phyloP scores from a whole-genome alignment of 2,797 vertebrate species.

The Danio tinwini region DNA sequence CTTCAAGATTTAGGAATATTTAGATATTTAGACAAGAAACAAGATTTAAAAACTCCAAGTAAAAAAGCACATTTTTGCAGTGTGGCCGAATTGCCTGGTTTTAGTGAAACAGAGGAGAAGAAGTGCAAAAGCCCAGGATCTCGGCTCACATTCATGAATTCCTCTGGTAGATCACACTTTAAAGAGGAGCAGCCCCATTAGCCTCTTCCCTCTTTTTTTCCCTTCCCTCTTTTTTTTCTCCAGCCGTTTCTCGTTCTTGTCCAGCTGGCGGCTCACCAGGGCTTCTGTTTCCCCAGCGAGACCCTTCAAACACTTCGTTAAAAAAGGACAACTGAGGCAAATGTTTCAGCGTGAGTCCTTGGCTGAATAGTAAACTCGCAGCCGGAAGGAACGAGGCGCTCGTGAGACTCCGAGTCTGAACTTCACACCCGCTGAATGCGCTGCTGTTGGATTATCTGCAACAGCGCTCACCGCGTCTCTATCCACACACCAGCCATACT shows the following conservation, averaged over 20 bases:
- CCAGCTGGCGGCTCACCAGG: constrained; percentile 73
- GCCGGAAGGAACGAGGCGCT: constrained; percentile 65
- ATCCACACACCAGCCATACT: neutral
- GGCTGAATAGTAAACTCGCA: constrained; percentile 74
- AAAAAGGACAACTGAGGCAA: constrained; percentile 66
- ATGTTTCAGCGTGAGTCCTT: constrained; percentile 63
- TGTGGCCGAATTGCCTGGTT: neutral
- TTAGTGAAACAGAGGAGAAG: constrained; percentile 36
- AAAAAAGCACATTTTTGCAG: too few relatives aligned
- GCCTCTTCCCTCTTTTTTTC: constrained; percentile 46
- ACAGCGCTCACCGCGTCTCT: constrained; percentile 17
- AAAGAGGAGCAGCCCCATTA: constrained; percentile 72
- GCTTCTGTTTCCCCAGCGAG: constrained; percentile 62
- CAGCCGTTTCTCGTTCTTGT: constrained; percentile 25
- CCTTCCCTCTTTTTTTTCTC: constrained; percentile 34
- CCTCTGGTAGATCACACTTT: constrained; percentile 71
- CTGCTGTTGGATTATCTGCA: constrained; percentile 45
- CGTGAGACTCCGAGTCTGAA: neutral
- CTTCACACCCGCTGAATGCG: constrained; percentile 16
- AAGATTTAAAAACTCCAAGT: too few relatives aligned
- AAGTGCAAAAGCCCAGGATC: constrained; percentile 27
- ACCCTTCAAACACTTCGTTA: constrained; percentile 69
- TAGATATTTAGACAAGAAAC: too few relatives aligned
- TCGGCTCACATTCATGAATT: constrained; percentile 60
- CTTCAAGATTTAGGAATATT: too few relatives aligned